Evolutionary conservation across 2,888 invertebrate genomes (phyloP).

Genomic region (Ypsolopha scabrella): DNA sequence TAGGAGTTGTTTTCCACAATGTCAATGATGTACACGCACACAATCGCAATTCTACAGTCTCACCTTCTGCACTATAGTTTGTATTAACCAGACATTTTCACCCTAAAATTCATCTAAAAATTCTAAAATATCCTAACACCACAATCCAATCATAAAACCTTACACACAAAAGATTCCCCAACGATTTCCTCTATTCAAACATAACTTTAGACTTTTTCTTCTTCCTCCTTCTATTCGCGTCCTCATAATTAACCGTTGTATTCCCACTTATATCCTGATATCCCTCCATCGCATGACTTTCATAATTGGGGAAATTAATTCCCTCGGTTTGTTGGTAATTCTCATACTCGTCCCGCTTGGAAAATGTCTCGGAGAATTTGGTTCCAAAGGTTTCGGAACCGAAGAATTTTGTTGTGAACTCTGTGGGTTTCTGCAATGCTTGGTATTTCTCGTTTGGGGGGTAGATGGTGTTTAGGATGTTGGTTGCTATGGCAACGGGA

Average conservation of each 20-base stretch:
- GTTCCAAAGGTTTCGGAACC: constrained; percentile 48
- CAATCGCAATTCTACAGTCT: too few relatives aligned
- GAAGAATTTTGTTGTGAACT: constrained; percentile 34
- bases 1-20: too few relatives aligned
- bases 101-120: too few relatives aligned
- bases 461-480: constrained; percentile 52
- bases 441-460: constrained; percentile 48
- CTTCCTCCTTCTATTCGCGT: constrained; percentile 32
- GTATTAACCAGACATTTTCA: too few relatives aligned
- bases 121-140: too few relatives aligned
- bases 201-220: constrained; percentile 24
- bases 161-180: too few relatives aligned
- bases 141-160: too few relatives aligned
- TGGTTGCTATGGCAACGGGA: constrained; percentile 51
- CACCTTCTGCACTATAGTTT: too few relatives aligned
- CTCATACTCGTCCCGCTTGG: constrained; percentile 19
- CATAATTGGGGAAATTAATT: constrained; percentile 44
- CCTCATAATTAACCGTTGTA: constrained; percentile 31
- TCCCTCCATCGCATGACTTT: constrained; percentile 32
- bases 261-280: constrained; percentile 55
- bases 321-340: constrained; percentile 53
- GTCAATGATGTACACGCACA: too few relatives aligned
- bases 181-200: background rate
- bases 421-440: constrained; percentile 35
- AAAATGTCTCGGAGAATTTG: constrained; percentile 44